Evolutionary conservation across 2,888 invertebrate species (phyloP).

Genomic region (Plagodis pulveraria): DNA sequence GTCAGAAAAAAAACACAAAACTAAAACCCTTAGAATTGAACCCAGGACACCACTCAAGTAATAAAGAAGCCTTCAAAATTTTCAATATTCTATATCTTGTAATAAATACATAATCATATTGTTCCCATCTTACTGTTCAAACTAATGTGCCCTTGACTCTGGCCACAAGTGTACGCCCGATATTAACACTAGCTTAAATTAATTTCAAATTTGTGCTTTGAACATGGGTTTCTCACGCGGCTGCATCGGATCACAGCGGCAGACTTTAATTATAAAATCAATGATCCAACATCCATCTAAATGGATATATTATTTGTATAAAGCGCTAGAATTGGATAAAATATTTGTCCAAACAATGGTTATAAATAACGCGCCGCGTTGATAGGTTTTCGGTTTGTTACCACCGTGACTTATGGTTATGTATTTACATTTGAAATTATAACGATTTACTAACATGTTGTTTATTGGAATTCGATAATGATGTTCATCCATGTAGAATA

Average conservation of each 20-base stretch:
- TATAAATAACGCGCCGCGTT: slow-evolving; percentile 21
- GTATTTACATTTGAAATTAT: slow-evolving; percentile 46
- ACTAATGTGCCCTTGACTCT: slow-evolving; percentile 20
- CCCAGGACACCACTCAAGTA: no score
- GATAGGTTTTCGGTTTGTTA: slow-evolving; percentile 27
- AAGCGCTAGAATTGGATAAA: slow-evolving; percentile 25
- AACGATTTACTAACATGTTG: slow-evolving; percentile 30
- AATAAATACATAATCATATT: not conserved
- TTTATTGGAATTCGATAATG: slow-evolving; percentile 18
- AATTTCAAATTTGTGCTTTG: slow-evolving; percentile 64
- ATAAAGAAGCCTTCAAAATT: no score
- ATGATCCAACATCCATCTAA: slow-evolving; percentile 41
- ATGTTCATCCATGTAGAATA: slow-evolving; percentile 8
- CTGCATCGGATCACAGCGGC: slow-evolving; percentile 49
- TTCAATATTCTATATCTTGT: no score
- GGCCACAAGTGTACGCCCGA: slow-evolving; percentile 44
- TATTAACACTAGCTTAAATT: slow-evolving; percentile 62
- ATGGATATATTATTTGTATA: slow-evolving; percentile 48
- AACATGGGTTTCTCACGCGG: slow-evolving; percentile 65
- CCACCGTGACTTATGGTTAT: slow-evolving; percentile 42
- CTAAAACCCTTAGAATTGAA: no score
- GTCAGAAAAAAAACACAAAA: no score
- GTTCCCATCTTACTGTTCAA: no score
- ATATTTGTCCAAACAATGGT: slow-evolving; percentile 24
- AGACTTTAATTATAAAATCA: slow-evolving; percentile 44